Base-by-base conservation (phyloP, 2,797 vertebrate genomes). In the Salmo trutta region DNA sequence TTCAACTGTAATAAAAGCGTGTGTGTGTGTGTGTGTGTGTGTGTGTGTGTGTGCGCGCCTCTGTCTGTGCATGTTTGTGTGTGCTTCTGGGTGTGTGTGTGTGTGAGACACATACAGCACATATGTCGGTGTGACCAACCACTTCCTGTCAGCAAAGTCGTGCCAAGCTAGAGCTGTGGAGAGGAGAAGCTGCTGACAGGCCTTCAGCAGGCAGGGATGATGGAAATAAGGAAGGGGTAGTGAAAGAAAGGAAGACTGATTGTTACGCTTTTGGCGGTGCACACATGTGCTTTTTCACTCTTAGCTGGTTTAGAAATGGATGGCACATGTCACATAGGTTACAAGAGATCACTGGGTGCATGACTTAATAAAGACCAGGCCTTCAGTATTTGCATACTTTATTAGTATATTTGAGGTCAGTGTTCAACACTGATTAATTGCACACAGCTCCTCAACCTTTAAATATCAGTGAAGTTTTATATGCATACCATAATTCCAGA, bases 141-240 rank as follows among this genome's bases (percentile, higher is more conserved):
- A 87, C 89, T 93, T 94, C 92, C 91, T 86, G 90, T 83, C 83
- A 75, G 78, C 75, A 66, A 79, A 82, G 82, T 62, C 74, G 17
- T 84, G 47, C 41, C 0, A 54, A 29, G 73, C 85, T 88, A 76
- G 56, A 81, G 86, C 88, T n/a, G 33, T 31, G 69, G 79, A 82
- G 86, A 82, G 86, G 83, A 87, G 88, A 89, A 91, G 88, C 72
- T 91, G 88, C 78, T 84, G 86, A 87, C 88, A 84, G 79, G 75
- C 77, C 75, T 77, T 74, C 79, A 81, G 82, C 77, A 62, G 59
- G 21, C 59, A 24, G 17, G 77, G 83, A 86, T 77, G 78, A 82
- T 77, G 71, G 79, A 83, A 93, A 92, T 81, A 81, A 88, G 91
- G 93, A 95, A 94, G 90, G 64, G 91, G 91, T 91, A 88, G 87